These are phyloP conservation scores for Malaclemys terrapin DNA, from an alignment of 2,113 vertebrate genomes.

Conservation along the genomic window DNA sequence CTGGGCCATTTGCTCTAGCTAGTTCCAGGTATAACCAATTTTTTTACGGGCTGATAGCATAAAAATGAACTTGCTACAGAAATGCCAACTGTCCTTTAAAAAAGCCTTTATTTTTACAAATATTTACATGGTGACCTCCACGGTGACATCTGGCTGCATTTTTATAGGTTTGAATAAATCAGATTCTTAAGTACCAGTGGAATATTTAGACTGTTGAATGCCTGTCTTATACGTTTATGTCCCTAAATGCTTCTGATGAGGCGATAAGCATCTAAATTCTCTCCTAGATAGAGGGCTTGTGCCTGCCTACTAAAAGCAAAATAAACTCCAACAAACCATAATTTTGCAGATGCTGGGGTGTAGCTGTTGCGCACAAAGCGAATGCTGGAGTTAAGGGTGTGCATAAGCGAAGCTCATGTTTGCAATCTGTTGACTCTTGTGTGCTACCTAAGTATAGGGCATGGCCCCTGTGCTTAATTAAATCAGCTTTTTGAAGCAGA, in stretches of 20 bases:
- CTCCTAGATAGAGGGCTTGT: background rate
- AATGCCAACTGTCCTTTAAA: background rate
- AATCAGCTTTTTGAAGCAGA: background rate
- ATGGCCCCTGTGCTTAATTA: background rate
- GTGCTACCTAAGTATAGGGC: background rate
- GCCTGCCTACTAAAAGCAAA: background rate
- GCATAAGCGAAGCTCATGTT: background rate
- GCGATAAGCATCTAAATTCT: background rate
- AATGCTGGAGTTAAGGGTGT: background rate
- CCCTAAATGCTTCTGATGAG: background rate
- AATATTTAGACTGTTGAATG: background rate
- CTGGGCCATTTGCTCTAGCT: too few relatives aligned
- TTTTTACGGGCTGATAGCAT: too few relatives aligned
- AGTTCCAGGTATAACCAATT: too few relatives aligned
- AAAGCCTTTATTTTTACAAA: background rate
- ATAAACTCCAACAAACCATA: background rate
- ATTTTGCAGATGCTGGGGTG: background rate
- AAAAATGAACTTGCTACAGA: too few relatives aligned
- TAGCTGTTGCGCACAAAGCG: background rate
- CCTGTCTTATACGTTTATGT: background rate
- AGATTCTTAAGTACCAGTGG: background rate
- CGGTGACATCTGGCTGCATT: background rate
- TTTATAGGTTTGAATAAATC: accelerated
- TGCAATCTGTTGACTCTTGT: background rate
- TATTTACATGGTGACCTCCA: background rate